A percentile compares a stretch with the other conserved stretches of the same genome.
These are phyloP conservation scores for Ariolimax columbianus DNA, from an alignment of 2,888 invertebrate species.

Conservation along the genomic window DNA sequence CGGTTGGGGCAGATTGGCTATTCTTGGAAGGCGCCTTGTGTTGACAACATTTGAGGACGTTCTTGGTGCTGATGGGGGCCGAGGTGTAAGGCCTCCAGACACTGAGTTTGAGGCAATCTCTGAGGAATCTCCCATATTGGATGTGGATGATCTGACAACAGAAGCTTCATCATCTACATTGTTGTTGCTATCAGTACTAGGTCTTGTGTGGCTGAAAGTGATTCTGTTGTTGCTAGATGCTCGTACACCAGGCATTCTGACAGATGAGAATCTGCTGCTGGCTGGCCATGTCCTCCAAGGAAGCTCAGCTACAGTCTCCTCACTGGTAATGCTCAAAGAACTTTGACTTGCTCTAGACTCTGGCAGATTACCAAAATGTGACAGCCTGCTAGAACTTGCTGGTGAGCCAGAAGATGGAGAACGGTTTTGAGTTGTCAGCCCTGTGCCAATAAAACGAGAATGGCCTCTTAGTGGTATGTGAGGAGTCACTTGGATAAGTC, in stretches of 20 bases:
- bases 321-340: constrained; percentile 45
- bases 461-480: constrained; percentile 31
- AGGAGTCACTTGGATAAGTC: constrained; percentile 53
- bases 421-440: constrained; percentile 47
- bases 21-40: constrained; percentile 46
- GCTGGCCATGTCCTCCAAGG: neutral
- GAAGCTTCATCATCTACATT: constrained; percentile 19
- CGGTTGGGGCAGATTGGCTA: constrained; percentile 39
- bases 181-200: constrained; percentile 50
- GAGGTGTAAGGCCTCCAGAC: constrained; percentile 32
- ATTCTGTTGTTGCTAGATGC: constrained; percentile 48
- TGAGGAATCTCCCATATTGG: constrained; percentile 15
- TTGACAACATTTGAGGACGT: constrained; percentile 42
- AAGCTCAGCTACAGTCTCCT: constrained; percentile 48
- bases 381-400: neutral
- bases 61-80: constrained; percentile 48
- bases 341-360: constrained; percentile 42
- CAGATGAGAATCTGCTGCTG: neutral
- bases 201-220: constrained; percentile 48
- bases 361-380: neutral
- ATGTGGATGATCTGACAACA: constrained; percentile 20
- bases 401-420: neutral
- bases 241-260: constrained; percentile 12
- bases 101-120: constrained; percentile 8
- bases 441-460: constrained; percentile 54